Base-by-base conservation (phyloP, 2,113 vertebrate species). In the Clinocottus analis region DNA sequence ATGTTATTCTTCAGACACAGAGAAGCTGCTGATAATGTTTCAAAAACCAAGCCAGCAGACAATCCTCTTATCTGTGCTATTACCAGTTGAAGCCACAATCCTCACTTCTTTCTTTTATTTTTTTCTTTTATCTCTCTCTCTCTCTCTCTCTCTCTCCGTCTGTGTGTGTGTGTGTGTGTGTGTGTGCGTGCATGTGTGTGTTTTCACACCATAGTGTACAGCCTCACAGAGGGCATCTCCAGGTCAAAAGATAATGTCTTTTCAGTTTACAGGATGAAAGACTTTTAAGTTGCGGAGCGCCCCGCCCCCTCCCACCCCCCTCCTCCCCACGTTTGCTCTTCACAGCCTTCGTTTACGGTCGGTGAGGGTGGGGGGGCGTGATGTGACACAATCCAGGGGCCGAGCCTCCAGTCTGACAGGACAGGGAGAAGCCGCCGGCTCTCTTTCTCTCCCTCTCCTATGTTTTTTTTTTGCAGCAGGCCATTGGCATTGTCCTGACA, bases 171-270 rank as follows among this genome's bases (percentile, higher is more conserved):
- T 72, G 13, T 62, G 27, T 39, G n/a, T 21, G 25, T 31, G 29
- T 31, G 29, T 31, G n/a, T n/a, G n/a, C 62, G 23, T 62, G 29
- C 56, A 14, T 66, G 41, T 31, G 67, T 67, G 84, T 95, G 93
- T 94, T 93, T 92, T 94, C 87, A 87, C 85, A 89, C 89, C 82
- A 82, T 79, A 73, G 89, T 95, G 92, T 96, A 93, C 74, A 92
- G 93, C 95, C 95, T 91, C 90, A 92, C 88, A 90, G 93, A 95
- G 96, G 95, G 94, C 96, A 96, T 85, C 85, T 90, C 53, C 31
- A 94, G 96, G 96, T 97, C 97, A 97, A 94, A 94, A 96, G 95
- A 97, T 97, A 96, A 96, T 96, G 96, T 95, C 94, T 95, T 95
- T 95, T 96, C 95, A 94, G 95, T 96, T 96, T 96, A 95, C 93